phyloP scores from a whole-genome alignment of 53 echinoderm and acorn worm genomes.

The Echinarachnius parma region DNA sequence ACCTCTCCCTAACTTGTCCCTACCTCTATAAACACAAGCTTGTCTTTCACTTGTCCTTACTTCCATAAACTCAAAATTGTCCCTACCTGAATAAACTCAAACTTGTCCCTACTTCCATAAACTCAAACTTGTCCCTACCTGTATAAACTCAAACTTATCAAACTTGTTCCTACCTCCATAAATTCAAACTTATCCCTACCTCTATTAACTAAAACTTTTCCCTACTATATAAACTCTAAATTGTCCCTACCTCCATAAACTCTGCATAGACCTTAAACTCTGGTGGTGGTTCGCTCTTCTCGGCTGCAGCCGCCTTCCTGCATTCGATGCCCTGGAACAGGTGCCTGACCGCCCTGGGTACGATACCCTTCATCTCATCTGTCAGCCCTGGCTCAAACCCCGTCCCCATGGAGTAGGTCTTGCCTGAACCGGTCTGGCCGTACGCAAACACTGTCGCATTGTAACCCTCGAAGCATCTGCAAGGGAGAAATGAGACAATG shows the following conservation, averaged over 20 bases:
- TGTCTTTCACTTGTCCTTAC: too few species aligned
- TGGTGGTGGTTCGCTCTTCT: conserved; percentile 72
- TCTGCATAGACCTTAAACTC: conserved; percentile 95
- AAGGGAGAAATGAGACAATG: neutral
- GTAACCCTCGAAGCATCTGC: conserved; percentile 90
- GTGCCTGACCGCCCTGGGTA: conserved; percentile 76
- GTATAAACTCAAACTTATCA: too few species aligned
- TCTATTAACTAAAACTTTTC: too few species aligned
- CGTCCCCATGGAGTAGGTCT: conserved; percentile 94
- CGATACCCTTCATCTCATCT: conserved; percentile 76
- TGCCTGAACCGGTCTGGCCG: conserved; percentile 92
- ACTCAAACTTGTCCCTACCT: too few species aligned
- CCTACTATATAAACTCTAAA: too few species aligned
- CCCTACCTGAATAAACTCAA: too few species aligned
- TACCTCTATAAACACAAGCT: too few species aligned
- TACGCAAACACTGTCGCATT: conserved; percentile 99
- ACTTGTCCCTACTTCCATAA: too few species aligned
- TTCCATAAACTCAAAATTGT: too few species aligned
- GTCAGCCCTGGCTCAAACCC: conserved; percentile 81
- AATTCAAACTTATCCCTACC: too few species aligned
- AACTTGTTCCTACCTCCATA: too few species aligned
- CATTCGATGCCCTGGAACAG: conserved; percentile 83
- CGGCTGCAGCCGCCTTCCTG: conserved; percentile 46
- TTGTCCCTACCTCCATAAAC: conserved; percentile 84
- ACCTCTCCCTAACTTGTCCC: too few species aligned